Base-by-base conservation (phyloP, 2,113 vertebrate genomes). In the Calypte anna region DNA sequence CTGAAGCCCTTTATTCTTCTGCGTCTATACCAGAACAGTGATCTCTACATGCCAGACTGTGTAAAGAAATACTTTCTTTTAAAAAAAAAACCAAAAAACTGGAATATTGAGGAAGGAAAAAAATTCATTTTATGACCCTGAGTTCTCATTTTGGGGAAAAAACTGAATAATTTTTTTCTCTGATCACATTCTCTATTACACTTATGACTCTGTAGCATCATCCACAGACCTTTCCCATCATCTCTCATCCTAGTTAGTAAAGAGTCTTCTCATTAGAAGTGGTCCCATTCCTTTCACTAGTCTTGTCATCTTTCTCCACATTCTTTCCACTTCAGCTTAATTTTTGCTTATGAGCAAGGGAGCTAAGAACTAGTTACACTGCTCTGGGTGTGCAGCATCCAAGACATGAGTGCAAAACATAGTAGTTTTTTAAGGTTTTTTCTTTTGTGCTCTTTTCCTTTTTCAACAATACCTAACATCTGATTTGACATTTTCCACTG, bases 401-500 rank as follows among this genome's bases (percentile, higher is more conserved):
- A 31, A 81, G 38, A 31, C 7, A 1, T 9, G 51, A 95, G 31
- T 17, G 24, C 27, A 91, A 90, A 95, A 74, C 10, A 1, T 46
- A 86, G 38, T 16, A 88, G 33, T 53, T 78, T 62, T 24, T 74
- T 86, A 63, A 25, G 23, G 66, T 62, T 53, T 40, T 38, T 17
- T 57, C 54, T 23, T 82, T 68, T 57, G 46, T 90, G 51, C 10
- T 51, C 38, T 94, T 93, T 82, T 86, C 68, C 75, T 91, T 38
- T 86, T 86, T 81, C 57, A 95, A 91, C 68, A 90, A 77, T 88
- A 83, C 33, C 18, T 77, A 83, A 44, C 22, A 57, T 48, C 77
- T 68, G 67, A 44, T 90, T 90, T 96, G 28, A 7, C 38, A 72
- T 86, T 81, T 94, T 95, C 77, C 75, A 81, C 75, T 77, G 76